phyloP scores from a whole-genome alignment of 2,113 vertebrate genomes.

The Cebidichthys violaceus region DNA sequence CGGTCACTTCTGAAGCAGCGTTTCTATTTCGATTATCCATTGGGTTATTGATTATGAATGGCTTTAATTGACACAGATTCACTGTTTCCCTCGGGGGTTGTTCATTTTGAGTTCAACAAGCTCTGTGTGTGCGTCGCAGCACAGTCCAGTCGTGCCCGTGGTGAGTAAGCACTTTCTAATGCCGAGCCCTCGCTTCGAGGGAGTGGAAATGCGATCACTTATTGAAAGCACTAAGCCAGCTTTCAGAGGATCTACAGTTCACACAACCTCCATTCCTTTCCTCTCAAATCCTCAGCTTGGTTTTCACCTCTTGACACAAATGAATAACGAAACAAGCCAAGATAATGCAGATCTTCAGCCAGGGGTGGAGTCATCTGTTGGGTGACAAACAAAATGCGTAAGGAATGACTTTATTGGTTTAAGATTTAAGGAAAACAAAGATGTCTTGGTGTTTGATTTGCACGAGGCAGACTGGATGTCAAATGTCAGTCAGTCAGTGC shows the following conservation, averaged over 20 bases:
- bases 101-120: conserved; percentile 24
- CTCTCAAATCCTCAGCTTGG: conserved; percentile 28
- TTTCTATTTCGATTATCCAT: conserved; percentile 20
- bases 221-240: conserved; percentile 61
- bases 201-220: conserved; percentile 54
- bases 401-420: neutral
- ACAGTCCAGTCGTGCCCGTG: conserved; percentile 20
- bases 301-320: conserved; percentile 51
- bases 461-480: conserved; percentile 32
- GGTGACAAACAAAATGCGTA: conserved; percentile 22
- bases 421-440: conserved; percentile 9
- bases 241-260: conserved; percentile 50
- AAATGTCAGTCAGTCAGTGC: conserved; percentile 43
- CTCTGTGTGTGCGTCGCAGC: conserved; percentile 21
- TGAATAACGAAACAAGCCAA: conserved; percentile 19
- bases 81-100: neutral
- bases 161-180: conserved; percentile 55
- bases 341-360: conserved; percentile 16
- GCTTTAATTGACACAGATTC: neutral
- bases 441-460: conserved; percentile 30
- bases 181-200: conserved; percentile 38
- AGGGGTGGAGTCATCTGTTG: neutral
- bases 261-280: conserved; percentile 29
- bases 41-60: conserved; percentile 34
- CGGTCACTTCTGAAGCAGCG: neutral